These are phyloP conservation scores for Pelagia noctiluca DNA, from an alignment of 30 jellyfish, hydroid and myxozoan genomes.

Conservation along the genomic window DNA sequence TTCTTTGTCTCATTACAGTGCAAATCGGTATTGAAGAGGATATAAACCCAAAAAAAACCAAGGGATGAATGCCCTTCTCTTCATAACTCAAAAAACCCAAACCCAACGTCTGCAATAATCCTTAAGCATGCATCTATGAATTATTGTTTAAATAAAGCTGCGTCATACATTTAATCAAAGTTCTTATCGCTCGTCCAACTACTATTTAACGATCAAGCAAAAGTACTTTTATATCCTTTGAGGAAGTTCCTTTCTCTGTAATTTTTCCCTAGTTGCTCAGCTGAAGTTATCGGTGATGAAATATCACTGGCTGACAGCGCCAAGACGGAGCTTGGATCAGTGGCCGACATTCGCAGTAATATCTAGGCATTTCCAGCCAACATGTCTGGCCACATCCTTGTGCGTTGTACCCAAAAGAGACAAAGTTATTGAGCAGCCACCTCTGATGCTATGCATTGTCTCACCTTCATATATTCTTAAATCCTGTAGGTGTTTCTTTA, in stretches of 20 bases:
- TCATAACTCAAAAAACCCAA: not conserved
- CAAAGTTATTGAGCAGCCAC: not conserved
- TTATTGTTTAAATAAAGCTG: no score
- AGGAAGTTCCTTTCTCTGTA: not conserved
- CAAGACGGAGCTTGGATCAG: not conserved
- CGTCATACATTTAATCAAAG: no score
- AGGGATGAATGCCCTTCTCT: not conserved
- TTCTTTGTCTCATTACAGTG: no score
- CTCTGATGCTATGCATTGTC: not conserved
- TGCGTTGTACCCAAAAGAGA: not conserved
- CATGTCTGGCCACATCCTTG: not conserved
- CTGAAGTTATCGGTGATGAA: not conserved
- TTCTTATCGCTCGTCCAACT: no score
- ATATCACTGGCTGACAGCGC: not conserved
- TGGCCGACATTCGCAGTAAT: not conserved
- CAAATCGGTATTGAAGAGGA: not conserved
- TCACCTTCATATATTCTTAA: not conserved
- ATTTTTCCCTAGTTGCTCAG: not conserved
- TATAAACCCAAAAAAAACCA: not conserved
- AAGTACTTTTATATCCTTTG: not conserved
- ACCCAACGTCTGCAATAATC: not conserved
- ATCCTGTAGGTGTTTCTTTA: not conserved
- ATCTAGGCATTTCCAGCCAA: not conserved
- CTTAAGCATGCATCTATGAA: no score
- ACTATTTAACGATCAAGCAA: not conserved